Conservation (phyloP, 2,113 vertebrate species). For the Gymnobelideus leadbeateri region DNA sequence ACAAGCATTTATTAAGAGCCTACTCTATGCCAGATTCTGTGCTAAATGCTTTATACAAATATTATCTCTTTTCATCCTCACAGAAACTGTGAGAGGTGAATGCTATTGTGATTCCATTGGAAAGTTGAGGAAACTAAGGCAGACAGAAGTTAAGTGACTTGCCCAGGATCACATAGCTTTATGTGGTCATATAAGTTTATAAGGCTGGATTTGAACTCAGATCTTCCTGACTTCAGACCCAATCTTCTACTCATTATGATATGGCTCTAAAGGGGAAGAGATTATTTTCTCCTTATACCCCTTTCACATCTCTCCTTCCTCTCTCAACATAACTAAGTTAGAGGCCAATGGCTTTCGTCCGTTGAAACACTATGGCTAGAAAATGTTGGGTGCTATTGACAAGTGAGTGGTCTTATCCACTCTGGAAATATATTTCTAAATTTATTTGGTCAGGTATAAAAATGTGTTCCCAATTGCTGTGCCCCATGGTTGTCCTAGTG, state of each 20-base stretch:
- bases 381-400: neutral
- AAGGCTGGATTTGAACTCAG: neutral
- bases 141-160: neutral
- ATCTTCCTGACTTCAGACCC: neutral
- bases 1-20: neutral
- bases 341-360: neutral
- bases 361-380: neutral
- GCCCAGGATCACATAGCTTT: neutral
- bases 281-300: neutral
- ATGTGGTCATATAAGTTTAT: neutral
- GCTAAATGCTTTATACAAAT: neutral
- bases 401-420: neutral
- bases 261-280: neutral
- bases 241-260: too few relatives aligned
- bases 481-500: neutral
- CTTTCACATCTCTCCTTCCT: neutral
- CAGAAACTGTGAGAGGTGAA: neutral
- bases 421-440: neutral
- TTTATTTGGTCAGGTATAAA: neutral
- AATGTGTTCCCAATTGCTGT: slow-evolving; percentile 10
- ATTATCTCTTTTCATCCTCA: neutral
- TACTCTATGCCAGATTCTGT: neutral
- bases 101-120: neutral
- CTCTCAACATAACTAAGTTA: slow-evolving; percentile 12
- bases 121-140: neutral